Conservation (phyloP, 2,113 vertebrate genomes). For the Grus americana region DNA sequence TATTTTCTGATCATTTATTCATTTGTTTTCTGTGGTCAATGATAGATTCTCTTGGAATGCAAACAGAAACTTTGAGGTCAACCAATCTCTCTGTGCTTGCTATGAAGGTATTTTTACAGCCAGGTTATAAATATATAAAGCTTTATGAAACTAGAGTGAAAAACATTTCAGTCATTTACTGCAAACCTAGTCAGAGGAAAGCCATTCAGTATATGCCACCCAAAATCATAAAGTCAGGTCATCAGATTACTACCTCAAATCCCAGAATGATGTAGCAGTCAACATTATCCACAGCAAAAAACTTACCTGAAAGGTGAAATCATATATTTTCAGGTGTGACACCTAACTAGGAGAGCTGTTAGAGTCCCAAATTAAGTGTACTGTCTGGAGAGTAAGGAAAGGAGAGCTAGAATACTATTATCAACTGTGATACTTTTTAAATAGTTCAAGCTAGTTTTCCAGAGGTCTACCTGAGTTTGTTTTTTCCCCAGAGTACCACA, state of each 20-base stretch:
- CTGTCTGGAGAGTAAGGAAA: neutral
- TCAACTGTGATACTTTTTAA: neutral
- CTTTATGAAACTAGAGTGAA: neutral
- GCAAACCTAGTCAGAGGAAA: neutral
- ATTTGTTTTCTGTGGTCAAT: neutral
- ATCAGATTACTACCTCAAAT: neutral
- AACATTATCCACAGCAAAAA: neutral
- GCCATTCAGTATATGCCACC: neutral
- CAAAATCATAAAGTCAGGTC: neutral
- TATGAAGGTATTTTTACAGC: neutral
- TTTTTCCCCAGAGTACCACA: neutral
- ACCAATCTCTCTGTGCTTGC: neutral
- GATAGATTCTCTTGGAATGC: neutral
- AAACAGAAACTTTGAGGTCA: neutral
- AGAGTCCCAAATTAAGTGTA: neutral
- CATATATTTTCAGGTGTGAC: neutral
- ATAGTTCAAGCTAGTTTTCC: neutral
- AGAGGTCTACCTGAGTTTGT: neutral
- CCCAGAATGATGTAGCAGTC: neutral
- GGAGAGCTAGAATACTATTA: neutral
- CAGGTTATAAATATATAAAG: neutral
- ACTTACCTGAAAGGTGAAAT: neutral
- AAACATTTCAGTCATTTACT: neutral
- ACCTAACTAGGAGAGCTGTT: neutral
- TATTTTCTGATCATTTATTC: neutral